Conservation (phyloP, 2,888 invertebrate genomes). For the Synanthedon tipuliformis region DNA sequence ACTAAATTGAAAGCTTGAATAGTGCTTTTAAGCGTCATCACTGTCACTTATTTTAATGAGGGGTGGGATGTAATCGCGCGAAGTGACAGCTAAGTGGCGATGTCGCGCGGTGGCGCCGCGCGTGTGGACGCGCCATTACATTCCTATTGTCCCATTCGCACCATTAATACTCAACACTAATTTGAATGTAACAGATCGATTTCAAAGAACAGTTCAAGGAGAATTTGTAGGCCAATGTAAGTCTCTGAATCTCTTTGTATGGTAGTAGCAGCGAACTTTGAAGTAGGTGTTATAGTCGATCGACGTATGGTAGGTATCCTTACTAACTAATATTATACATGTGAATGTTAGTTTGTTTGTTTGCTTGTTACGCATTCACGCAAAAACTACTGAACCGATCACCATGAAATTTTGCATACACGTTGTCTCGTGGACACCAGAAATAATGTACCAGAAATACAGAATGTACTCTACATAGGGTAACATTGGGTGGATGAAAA, state of each 20-base stretch:
- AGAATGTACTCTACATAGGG: too few species aligned
- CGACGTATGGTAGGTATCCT: too few species aligned
- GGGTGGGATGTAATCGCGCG: conserved; percentile 44
- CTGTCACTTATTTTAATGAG: conserved; percentile 65
- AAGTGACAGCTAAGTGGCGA: conserved; percentile 55
- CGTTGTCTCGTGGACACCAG: too few species aligned
- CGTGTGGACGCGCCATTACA: conserved; percentile 50
- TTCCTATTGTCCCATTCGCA: conserved; percentile 34
- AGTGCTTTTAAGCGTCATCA: conserved; percentile 59
- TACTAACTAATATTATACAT: too few species aligned
- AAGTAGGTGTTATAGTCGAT: too few species aligned
- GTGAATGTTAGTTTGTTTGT: too few species aligned
- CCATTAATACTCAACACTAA: conserved; percentile 31
- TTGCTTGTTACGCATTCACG: too few species aligned
- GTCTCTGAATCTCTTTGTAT: background rate
- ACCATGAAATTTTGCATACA: too few species aligned
- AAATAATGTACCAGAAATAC: too few species aligned
- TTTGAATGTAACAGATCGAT: conserved; percentile 34
- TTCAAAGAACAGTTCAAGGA: conserved; percentile 1
- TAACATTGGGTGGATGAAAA: too few species aligned
- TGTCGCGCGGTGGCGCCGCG: conserved; percentile 33
- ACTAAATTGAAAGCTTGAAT: conserved; percentile 65
- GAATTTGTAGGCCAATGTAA: background rate
- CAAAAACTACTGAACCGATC: too few species aligned
- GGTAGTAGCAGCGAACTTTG: background rate